Evolutionary conservation across 2,797 vertebrate genomes (phyloP), one percentile per base, ranked within the genome.

Genomic region (Mus caroli): DNA sequence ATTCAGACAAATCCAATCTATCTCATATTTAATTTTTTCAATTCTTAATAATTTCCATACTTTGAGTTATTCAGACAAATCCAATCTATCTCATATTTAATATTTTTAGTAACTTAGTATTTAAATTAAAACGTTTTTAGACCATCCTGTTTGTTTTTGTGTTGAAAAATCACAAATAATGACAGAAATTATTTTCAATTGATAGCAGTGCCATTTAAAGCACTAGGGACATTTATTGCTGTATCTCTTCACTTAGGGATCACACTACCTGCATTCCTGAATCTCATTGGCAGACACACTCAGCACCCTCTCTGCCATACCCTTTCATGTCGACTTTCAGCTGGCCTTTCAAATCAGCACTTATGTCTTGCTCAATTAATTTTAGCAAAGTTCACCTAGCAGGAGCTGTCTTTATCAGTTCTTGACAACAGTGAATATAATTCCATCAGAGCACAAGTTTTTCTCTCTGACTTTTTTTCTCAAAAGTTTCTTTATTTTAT

Each of bases 301-400:
- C 20, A 90, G 34, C 12, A 76, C 50, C 82, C 78, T 10, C 17
- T 84, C 64, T 73, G n/a, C 34, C 2, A 90, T 67, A 76, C 3
- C 88, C 14, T 91, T 88, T 94, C 58, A 46, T 60, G 94, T 75
- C 83, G 79, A 93, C 34, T 95, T 97, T 88, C 94, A 97, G 71
- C 78, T 98, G 94, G 90, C 90, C 96, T 98, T 98, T 98, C 92
- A 97, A 97, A 96, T 9, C 40, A 95, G 91, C 94, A 95, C 92
- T 94, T 96, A 34, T 19, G 54, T 92, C 93, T 95, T 97, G 82
- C 69, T 98, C 96, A 97, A 97, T 98, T 98, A 98, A 98, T 98
- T 98, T 97, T 64, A 0, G 69, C 76, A 96, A 96, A 97, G 94
- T 97, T 98, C 73, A 91, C 91, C 94, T 97, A 96, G 90, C 88